These are phyloP conservation scores for Ovis aries DNA, from an alignment of 2,113 vertebrate genomes.

Conservation along the genomic window DNA sequence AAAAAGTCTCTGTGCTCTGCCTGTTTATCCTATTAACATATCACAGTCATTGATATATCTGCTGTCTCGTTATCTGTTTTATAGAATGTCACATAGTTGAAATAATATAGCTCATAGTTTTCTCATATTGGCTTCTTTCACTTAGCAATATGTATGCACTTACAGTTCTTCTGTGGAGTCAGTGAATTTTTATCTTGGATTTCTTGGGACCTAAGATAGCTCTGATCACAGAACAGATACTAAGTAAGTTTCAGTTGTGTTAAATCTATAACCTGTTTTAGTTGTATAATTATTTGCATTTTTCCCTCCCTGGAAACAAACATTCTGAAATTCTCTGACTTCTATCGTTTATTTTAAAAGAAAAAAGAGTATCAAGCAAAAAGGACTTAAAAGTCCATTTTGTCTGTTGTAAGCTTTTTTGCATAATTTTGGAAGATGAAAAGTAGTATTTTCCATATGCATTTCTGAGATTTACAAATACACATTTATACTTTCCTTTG, in stretches of 20 bases:
- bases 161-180: background rate
- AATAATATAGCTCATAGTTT: background rate
- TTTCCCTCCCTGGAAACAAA: background rate
- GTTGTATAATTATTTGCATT: constrained; percentile 39
- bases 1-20: background rate
- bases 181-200: background rate
- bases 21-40: background rate
- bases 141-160: background rate
- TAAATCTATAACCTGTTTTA: background rate
- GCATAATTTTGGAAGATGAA: background rate
- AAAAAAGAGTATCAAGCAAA: background rate
- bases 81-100: background rate
- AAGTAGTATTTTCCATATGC: background rate
- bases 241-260: background rate
- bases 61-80: background rate
- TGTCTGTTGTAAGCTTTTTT: background rate
- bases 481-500: background rate
- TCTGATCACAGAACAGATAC: background rate
- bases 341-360: background rate
- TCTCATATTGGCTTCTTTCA: background rate
- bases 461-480: background rate
- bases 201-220: background rate
- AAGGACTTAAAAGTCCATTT: background rate
- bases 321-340: background rate
- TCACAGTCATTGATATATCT: background rate